Evolutionary conservation across 2,797 vertebrate species (phyloP), one percentile per base, ranked within the genome.

Genomic region (Chiroxiphia lanceolata): DNA sequence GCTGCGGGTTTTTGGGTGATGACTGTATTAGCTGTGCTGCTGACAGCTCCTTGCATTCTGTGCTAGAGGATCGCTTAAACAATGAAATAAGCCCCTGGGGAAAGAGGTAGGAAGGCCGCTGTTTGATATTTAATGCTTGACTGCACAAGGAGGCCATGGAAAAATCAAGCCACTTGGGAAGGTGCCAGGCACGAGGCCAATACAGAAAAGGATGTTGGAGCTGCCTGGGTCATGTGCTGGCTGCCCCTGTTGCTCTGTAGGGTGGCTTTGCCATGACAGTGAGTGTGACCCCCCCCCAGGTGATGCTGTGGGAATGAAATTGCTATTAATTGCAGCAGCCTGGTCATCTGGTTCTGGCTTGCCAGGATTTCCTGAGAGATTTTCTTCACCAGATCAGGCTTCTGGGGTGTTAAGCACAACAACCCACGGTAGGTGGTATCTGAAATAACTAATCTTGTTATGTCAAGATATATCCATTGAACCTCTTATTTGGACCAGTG

Each of bases 91-190:
- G n/a, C 36, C 78, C 67, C 36, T 91, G 1, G 26, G 82, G 89
- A 74, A 83, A 92, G 91, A 89, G 64, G 79, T 68, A 42, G 71
- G 47, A 82, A 79, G 40, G 87, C 89, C 1, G 12, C 78, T 71
- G 56, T 56, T 84, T 91, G 53, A 40, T 89, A 79, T 74, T 94
- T 93, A 93, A 92, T 27, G 63, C 89, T 83, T 60, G 60, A 45
- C 63, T 96, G 89, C 78, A 83, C 71, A 91, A 96, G 87, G 70
- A 93, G 90, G 87, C 47, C 74, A 89, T 74, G 71, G 68, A 92
- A 89, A 93, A 91, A 77, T 72, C 8, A 33, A 83, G 68, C 64
- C 89, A 85, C 22, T 72, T 74, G 91, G 87, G 89, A 93, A 94
- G 48, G 76, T 70, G 60, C 40, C 60, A 76, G 64, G 50, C 81